Percentiles rank a stretch among this genome's conserved stretches.
These are phyloP conservation scores for Zygogramma bicolorata DNA, from an alignment of 2,888 invertebrate genomes.

Conservation along the genomic window DNA sequence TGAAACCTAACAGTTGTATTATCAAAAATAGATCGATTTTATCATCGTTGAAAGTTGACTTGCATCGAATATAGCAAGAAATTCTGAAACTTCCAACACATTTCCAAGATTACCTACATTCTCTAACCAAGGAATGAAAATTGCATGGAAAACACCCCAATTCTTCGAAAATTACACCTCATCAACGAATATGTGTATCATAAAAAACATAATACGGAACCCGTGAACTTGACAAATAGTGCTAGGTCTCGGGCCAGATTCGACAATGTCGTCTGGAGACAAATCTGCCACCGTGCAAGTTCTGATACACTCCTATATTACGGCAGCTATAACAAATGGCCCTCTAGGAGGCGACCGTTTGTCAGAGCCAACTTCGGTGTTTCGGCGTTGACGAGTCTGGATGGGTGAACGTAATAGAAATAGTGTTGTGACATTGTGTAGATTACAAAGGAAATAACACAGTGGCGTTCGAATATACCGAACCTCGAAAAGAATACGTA, in stretches of 20 bases:
- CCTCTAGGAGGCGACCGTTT: slow-evolving; percentile 56
- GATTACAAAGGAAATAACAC: neutral
- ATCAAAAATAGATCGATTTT: too few relatives aligned
- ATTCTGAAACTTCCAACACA: too few relatives aligned
- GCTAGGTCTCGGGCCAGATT: slow-evolving; percentile 46
- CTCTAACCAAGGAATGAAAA: neutral
- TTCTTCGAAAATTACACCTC: neutral
- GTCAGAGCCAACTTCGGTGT: slow-evolving; percentile 52
- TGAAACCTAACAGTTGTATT: too few relatives aligned
- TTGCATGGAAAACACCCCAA: neutral
- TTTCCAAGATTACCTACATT: too few relatives aligned
- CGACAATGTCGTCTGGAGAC: slow-evolving; percentile 57
- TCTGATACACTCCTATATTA: slow-evolving; percentile 62
- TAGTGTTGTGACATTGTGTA: neutral
- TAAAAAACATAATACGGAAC: slow-evolving; percentile 11
- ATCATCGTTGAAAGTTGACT: too few relatives aligned
- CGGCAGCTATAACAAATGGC: slow-evolving; percentile 60
- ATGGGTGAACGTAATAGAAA: slow-evolving; percentile 32
- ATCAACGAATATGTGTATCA: slow-evolving; percentile 3
- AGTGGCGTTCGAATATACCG: too few relatives aligned
- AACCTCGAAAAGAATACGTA: too few relatives aligned
- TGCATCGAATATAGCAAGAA: too few relatives aligned
- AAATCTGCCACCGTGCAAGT: slow-evolving; percentile 61
- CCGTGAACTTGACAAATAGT: slow-evolving; percentile 17
- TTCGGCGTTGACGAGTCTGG: slow-evolving; percentile 31